Percentiles rank a stretch among this genome's conserved stretches.
Conservation (phyloP, 2,888 invertebrate species). For the Dermolepida albohirtum region DNA sequence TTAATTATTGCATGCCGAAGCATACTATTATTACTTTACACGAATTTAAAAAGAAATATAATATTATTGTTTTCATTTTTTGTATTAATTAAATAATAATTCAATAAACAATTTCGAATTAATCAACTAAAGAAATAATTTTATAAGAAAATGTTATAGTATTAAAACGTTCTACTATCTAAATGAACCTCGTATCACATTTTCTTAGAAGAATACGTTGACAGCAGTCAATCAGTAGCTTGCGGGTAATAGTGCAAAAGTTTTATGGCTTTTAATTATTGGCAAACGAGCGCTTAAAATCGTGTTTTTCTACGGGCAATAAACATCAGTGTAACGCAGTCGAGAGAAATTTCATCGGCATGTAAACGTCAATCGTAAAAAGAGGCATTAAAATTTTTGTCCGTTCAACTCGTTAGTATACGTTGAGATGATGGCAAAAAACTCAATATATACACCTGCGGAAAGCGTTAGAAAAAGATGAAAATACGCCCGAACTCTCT, state of each 20-base stretch:
- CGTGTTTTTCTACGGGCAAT: slow-evolving; percentile 17
- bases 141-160: no score
- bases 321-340: slow-evolving; percentile 26
- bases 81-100: no score
- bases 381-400: slow-evolving; percentile 36
- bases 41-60: no score
- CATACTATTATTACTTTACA: no score
- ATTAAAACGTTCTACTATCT: no score
- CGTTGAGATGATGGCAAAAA: slow-evolving; percentile 6
- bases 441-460: not conserved
- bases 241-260: slow-evolving; percentile 9
- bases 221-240: slow-evolving; percentile 23
- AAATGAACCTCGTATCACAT: slow-evolving; percentile 1
- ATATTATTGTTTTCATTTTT: no score
- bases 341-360: slow-evolving; percentile 39
- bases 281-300: slow-evolving; percentile 21
- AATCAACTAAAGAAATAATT: no score
- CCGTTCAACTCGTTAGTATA: slow-evolving; percentile 32
- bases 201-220: not conserved
- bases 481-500: not conserved
- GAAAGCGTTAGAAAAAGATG: slow-evolving; percentile 4
- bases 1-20: no score
- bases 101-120: no score
- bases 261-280: slow-evolving; percentile 35
- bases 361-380: slow-evolving; percentile 33